Percentiles rank a stretch among this genome's conserved stretches.
phyloP scores from a whole-genome alignment of 2,113 vertebrate species.

The Scomber scombrus region DNA sequence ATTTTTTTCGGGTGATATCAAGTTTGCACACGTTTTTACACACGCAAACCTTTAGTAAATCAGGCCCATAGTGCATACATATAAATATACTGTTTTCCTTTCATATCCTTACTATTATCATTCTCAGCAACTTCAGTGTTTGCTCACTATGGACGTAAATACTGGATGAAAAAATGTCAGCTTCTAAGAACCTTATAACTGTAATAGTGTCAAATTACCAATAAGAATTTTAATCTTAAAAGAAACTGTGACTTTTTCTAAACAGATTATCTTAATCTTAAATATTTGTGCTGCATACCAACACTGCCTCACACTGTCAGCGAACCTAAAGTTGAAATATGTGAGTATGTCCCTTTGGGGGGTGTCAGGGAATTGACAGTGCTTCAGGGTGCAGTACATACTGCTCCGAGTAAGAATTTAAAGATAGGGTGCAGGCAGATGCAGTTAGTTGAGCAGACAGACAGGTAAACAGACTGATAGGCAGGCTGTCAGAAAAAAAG shows the following conservation, averaged over 20 bases:
- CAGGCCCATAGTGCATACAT: too few relatives aligned
- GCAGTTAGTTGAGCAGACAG: slow-evolving; percentile 12
- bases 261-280: not conserved
- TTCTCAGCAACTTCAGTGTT: not conserved
- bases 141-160: slow-evolving; percentile 6
- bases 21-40: too few relatives aligned
- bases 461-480: slow-evolving; percentile 23
- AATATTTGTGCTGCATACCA: slow-evolving; percentile 18
- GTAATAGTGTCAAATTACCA: slow-evolving; percentile 2
- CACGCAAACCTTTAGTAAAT: too few relatives aligned
- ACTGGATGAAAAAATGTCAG: not conserved
- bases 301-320: slow-evolving; percentile 9
- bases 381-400: slow-evolving; percentile 28
- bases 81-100: too few relatives aligned
- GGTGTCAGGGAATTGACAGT: slow-evolving; percentile 36
- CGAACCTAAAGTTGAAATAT: slow-evolving; percentile 23
- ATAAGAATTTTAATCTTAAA: not conserved
- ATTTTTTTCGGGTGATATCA: too few relatives aligned
- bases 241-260: too few relatives aligned
- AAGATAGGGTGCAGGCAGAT: slow-evolving; percentile 13
- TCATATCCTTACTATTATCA: not conserved
- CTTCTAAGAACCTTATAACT: not conserved
- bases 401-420: slow-evolving; percentile 35
- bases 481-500: not conserved
- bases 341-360: slow-evolving; percentile 15